Percentiles rank a stretch among this genome's conserved stretches.
phyloP scores from a whole-genome alignment of 1,140 invertebrate genomes.

The Steinernema khuongi region DNA sequence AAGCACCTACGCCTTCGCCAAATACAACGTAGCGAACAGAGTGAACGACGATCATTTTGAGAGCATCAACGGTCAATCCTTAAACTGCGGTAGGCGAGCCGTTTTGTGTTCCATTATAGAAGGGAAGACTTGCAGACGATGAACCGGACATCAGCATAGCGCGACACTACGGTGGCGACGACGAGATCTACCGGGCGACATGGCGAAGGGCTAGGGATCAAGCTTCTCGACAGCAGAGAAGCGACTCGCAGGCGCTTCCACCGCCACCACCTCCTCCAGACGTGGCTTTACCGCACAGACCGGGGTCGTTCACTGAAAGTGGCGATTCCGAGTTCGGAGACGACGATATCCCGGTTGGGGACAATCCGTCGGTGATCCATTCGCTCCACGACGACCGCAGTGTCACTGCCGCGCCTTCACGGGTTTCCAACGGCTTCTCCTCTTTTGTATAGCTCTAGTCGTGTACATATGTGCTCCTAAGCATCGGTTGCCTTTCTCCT shows the following conservation, averaged over 20 bases:
- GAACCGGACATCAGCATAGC: constrained; percentile 18
- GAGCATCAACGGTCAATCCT: constrained; percentile 7
- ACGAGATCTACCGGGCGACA: constrained; percentile 36
- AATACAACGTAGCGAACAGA: constrained; percentile 17
- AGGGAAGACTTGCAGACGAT: neutral
- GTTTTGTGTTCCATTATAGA: neutral
- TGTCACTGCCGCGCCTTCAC: neutral
- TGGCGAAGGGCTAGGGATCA: constrained; percentile 32
- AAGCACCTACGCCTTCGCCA: neutral
- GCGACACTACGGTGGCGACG: constrained; percentile 9
- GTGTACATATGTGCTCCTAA: neutral
- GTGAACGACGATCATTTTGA: neutral
- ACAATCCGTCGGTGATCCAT: neutral
- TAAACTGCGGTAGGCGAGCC: neutral
- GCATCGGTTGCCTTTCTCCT: too few species aligned
- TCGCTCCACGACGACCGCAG: constrained; percentile 1
- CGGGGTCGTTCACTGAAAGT: constrained; percentile 9
- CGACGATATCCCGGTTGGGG: constrained; percentile 9
- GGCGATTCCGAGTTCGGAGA: neutral
- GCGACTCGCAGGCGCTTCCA: constrained; percentile 8
- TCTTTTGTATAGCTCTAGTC: constrained; percentile 28
- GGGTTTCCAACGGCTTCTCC: constrained; percentile 24
- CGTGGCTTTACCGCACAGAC: constrained; percentile 5
- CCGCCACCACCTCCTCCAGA: constrained; percentile 20
- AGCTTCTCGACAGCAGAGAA: constrained; percentile 16